These are phyloP conservation scores for Syrphus vitripennis DNA, from an alignment of 2,888 invertebrate species.

Conservation along the genomic window DNA sequence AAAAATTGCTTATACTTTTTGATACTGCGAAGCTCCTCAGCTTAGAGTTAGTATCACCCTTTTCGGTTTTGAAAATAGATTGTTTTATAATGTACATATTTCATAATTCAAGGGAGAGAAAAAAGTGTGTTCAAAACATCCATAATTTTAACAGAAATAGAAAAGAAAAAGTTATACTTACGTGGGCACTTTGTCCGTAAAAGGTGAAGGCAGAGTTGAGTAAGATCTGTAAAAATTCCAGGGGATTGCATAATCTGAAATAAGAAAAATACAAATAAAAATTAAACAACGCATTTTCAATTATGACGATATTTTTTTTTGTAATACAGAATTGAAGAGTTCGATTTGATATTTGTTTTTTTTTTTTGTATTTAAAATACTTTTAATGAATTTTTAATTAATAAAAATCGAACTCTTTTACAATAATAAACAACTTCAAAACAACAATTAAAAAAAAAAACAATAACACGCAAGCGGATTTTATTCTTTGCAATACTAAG, in stretches of 20 bases:
- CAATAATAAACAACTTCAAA: neutral
- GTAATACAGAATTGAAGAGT: neutral
- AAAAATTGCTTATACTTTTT: no score
- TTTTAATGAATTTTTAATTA: neutral
- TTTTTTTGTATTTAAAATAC: constrained; percentile 48
- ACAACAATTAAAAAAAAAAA: constrained; percentile 45
- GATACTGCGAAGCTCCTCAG: no score
- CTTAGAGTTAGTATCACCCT: no score
- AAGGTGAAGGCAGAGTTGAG: constrained; percentile 78
- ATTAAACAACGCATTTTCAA: neutral
- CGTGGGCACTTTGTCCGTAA: constrained; percentile 79
- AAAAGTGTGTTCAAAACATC: no score
- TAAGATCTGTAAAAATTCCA: constrained; percentile 80
- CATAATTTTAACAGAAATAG: neutral
- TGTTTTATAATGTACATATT: no score
- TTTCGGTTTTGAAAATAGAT: no score
- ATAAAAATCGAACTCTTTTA: constrained; percentile 45
- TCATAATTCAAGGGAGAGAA: no score
- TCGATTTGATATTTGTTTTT: neutral
- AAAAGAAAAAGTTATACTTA: constrained; percentile 54
- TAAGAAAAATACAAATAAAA: constrained; percentile 9
- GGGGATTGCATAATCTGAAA: constrained; percentile 80
- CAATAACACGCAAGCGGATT: constrained; percentile 57
- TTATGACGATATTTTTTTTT: neutral
- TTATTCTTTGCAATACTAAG: constrained; percentile 41